These are phyloP conservation scores for Falco peregrinus DNA, from an alignment of 2,797 vertebrate species.

Conservation along the genomic window DNA sequence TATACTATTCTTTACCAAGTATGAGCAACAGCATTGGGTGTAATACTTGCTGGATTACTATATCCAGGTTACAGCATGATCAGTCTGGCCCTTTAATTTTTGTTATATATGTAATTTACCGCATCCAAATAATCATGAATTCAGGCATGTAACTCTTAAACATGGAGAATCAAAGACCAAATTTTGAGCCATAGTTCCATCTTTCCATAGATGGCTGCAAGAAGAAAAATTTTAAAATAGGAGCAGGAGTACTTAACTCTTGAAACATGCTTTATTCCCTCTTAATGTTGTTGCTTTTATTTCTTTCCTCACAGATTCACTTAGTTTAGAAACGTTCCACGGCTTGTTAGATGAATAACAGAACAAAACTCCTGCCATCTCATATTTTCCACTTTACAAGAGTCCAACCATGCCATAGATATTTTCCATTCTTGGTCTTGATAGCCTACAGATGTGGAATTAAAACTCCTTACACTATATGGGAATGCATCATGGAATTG, in stretches of 20 bases:
- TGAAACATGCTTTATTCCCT: background rate
- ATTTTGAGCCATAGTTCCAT: background rate
- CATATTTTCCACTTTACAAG: constrained; percentile 18
- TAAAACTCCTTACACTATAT: background rate
- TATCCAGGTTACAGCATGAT: background rate
- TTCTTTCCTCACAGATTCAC: background rate
- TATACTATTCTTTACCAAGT: background rate
- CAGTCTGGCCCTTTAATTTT: background rate
- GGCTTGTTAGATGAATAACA: constrained; percentile 2
- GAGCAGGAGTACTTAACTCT: background rate
- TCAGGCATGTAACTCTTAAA: background rate
- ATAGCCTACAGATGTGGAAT: constrained; percentile 41
- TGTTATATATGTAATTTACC: background rate
- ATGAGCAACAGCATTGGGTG: background rate
- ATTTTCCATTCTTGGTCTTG: constrained; percentile 23
- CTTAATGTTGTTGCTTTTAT: background rate
- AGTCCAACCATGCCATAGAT: background rate
- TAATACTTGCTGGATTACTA: background rate
- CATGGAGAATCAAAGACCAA: background rate
- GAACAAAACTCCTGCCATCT: constrained; percentile 12
- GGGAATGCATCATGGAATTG: background rate
- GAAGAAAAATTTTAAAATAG: background rate
- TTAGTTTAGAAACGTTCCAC: background rate
- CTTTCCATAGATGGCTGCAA: background rate
- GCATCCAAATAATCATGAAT: background rate